Conservation (phyloP, 2,797 vertebrate species). For the Rhynchotus rufescens region DNA sequence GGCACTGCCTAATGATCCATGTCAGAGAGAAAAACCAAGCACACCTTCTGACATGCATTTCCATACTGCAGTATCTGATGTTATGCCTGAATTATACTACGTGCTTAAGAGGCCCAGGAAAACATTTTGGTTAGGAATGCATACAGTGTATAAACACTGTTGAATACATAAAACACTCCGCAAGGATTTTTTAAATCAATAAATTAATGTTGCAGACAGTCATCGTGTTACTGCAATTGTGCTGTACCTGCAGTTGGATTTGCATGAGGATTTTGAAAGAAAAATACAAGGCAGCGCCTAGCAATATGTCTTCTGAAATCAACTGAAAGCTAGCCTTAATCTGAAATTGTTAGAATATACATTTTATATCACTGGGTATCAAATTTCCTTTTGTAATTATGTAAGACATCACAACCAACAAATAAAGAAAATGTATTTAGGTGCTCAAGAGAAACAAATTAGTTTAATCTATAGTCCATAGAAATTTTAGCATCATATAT, state of each 20-base stretch:
- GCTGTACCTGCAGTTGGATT: background rate
- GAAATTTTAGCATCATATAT: background rate
- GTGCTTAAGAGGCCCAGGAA: background rate
- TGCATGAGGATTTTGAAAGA: background rate
- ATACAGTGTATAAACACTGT: background rate
- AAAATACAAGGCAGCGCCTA: background rate
- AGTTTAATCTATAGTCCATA: background rate
- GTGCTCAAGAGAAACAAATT: conserved; percentile 21
- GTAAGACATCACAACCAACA: conserved; percentile 6
- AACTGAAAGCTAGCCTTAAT: conserved; percentile 13
- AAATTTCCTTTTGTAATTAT: conserved; percentile 19
- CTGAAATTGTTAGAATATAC: conserved; percentile 10
- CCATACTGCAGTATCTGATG: background rate
- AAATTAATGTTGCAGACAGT: background rate
- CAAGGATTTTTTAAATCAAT: background rate
- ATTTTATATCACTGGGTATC: background rate
- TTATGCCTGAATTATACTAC: background rate
- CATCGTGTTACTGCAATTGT: background rate
- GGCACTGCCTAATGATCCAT: background rate
- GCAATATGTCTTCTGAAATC: conserved; percentile 24
- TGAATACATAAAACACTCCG: background rate
- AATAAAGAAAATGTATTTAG: conserved; percentile 8
- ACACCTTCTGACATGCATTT: background rate
- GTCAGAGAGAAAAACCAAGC: background rate
- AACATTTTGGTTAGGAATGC: background rate